Percentiles rank a stretch among this genome's conserved stretches.
Conservation (phyloP, 30 jellyfish, hydroid and myxozoan genomes). For the Aurelia coerulea region DNA sequence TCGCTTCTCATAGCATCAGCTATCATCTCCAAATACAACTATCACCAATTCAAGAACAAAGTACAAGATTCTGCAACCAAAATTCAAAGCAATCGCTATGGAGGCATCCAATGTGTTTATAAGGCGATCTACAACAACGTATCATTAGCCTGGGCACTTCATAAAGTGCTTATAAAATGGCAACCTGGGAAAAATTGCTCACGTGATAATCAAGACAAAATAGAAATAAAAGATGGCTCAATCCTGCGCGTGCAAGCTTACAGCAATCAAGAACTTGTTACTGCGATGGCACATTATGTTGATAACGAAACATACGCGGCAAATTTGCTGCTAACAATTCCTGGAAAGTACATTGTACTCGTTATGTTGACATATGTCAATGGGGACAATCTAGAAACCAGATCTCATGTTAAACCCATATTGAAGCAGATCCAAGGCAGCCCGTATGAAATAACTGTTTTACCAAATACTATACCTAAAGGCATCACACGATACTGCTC, state of each 20-base stretch:
- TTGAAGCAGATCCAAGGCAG: conserved; percentile 83
- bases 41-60: neutral
- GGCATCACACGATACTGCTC: conserved; percentile 75
- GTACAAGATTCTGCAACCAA: neutral
- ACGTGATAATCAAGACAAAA: conserved; percentile 19
- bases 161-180: conserved; percentile 51
- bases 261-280: conserved; percentile 84
- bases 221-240: conserved; percentile 63
- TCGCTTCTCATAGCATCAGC: conserved; percentile 13
- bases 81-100: neutral
- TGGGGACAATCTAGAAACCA: conserved; percentile 69
- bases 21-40: conserved; percentile 25
- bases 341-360: conserved; percentile 71
- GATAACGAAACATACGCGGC: conserved; percentile 83
- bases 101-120: conserved; percentile 38
- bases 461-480: conserved; percentile 56
- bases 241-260: conserved; percentile 86
- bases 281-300: conserved; percentile 50
- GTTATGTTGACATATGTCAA: conserved; percentile 82
- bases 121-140: conserved; percentile 11
- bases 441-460: conserved; percentile 62
- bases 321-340: conserved; percentile 70
- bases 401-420: conserved; percentile 77
- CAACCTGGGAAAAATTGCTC: conserved; percentile 78
- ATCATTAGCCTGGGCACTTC: conserved; percentile 66